Evolutionary conservation across 2,113 vertebrate genomes (phyloP).

Genomic region (Lota lota): DNA sequence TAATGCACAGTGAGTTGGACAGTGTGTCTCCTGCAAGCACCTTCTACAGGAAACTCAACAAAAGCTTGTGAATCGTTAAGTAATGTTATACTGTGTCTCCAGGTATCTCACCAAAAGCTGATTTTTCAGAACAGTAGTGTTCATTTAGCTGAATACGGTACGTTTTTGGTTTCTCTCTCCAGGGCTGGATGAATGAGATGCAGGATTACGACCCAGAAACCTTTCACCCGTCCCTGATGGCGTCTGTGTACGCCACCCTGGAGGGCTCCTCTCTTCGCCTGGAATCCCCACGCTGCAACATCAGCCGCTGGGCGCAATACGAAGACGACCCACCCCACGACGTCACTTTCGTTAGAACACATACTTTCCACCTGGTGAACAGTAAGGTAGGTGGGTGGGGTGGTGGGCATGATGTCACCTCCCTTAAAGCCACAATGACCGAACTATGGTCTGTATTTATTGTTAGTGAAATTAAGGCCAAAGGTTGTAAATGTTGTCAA

Average conservation of each 20-base stretch:
- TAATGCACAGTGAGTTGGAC: too few species aligned
- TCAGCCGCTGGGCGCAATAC: constrained; percentile 75
- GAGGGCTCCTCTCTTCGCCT: constrained; percentile 77
- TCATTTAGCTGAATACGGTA: too few species aligned
- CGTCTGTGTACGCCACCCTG: constrained; percentile 79
- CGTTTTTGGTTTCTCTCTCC: constrained; percentile 3
- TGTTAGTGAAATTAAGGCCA: too few species aligned
- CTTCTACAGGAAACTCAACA: too few species aligned
- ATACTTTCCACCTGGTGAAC: constrained; percentile 68
- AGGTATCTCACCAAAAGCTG: too few species aligned
- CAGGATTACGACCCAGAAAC: constrained; percentile 78
- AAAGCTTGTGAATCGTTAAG: too few species aligned
- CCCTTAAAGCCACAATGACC: not conserved
- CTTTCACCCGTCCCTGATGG: constrained; percentile 76
- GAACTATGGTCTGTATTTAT: too few species aligned
- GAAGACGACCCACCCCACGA: constrained; percentile 71
- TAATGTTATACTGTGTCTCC: too few species aligned
- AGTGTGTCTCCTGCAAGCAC: too few species aligned
- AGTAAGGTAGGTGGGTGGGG: constrained; percentile 72
- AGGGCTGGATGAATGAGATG: constrained; percentile 90
- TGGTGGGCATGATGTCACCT: not conserved
- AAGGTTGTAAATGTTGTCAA: too few species aligned
- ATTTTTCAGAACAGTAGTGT: too few species aligned
- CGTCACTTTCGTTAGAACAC: constrained; percentile 67
- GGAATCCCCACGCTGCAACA: constrained; percentile 77